A percentile compares a stretch with the other conserved stretches of the same genome.
Conservation (phyloP, 2,113 vertebrate genomes). For the Larimichthys crocea region DNA sequence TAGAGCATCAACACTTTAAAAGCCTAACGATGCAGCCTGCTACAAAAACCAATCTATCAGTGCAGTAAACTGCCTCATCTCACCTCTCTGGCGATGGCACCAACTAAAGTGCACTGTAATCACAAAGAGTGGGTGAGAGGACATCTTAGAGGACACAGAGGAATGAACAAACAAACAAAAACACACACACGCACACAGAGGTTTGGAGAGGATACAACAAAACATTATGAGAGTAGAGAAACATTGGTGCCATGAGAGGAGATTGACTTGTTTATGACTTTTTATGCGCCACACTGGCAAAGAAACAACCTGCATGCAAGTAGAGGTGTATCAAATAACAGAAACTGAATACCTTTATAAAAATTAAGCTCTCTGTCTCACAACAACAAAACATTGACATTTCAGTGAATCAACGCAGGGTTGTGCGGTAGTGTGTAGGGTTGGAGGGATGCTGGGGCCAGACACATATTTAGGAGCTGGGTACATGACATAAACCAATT, state of each 20-base stretch:
- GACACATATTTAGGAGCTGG: no score
- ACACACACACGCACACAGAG: background rate
- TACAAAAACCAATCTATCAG: slow-evolving; percentile 51
- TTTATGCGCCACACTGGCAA: background rate
- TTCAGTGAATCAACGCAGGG: no score
- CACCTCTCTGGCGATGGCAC: slow-evolving; percentile 32
- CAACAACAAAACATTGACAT: no score
- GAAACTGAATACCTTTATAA: background rate
- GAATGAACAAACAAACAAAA: slow-evolving; percentile 1
- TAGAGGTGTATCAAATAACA: background rate
- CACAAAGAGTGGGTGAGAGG: slow-evolving; percentile 55
- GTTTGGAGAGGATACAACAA: background rate
- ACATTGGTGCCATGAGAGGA: background rate
- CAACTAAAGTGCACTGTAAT: slow-evolving; percentile 67
- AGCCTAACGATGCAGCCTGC: slow-evolving; percentile 27
- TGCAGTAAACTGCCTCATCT: slow-evolving; percentile 42
- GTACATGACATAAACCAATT: no score
- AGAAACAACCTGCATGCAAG: background rate
- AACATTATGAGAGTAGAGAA: background rate
- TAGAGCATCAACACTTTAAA: slow-evolving; percentile 36
- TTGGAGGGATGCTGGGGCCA: no score
- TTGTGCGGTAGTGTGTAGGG: no score
- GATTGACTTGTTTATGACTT: background rate
- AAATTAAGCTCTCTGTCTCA: background rate
- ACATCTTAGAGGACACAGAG: slow-evolving; percentile 58